A percentile compares a stretch with the other conserved stretches of the same genome.
Evolutionary conservation across 2,888 invertebrate species (phyloP).

Genomic region (Drosophila maculinotata): DNA sequence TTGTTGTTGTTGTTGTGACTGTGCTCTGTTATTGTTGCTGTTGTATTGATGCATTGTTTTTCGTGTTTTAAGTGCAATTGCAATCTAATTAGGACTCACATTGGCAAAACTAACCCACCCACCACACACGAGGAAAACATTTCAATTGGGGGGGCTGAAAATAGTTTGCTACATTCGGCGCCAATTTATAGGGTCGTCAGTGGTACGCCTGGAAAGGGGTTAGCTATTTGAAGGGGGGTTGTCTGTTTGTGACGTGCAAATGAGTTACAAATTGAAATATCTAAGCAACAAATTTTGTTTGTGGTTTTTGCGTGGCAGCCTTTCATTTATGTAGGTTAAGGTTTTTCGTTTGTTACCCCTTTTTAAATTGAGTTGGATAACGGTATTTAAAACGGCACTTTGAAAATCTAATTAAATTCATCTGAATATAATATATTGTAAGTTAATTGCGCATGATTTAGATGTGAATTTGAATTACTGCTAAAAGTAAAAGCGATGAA

Average conservation of each 20-base stretch:
- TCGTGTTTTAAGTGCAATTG: constrained; percentile 43
- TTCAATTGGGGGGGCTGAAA: constrained; percentile 29
- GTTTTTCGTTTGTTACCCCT: constrained; percentile 13
- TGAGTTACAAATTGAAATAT: constrained; percentile 63
- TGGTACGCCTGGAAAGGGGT: background rate
- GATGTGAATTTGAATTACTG: too few relatives aligned
- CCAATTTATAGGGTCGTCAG: constrained; percentile 26
- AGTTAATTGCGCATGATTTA: background rate
- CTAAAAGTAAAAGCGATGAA: too few relatives aligned
- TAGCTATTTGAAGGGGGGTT: background rate
- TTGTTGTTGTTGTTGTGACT: constrained; percentile 9
- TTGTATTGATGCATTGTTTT: constrained; percentile 53
- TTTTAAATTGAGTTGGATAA: background rate
- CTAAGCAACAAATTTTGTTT: constrained; percentile 46
- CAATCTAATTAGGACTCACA: constrained; percentile 69
- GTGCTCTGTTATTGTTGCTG: constrained; percentile 11
- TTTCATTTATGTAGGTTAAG: constrained; percentile 56
- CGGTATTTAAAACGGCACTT: too few relatives aligned
- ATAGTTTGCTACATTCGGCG: constrained; percentile 36
- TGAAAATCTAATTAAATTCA: too few relatives aligned
- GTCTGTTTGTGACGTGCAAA: constrained; percentile 62
- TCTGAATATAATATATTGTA: too few relatives aligned
- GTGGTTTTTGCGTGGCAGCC: constrained; percentile 20
- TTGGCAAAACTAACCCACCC: constrained; percentile 8
- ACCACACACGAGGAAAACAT: constrained; percentile 1